Percentiles rank a stretch among this genome's conserved stretches.
phyloP scores from a whole-genome alignment of 2,797 vertebrate species.

The Alfaro cultratus region DNA sequence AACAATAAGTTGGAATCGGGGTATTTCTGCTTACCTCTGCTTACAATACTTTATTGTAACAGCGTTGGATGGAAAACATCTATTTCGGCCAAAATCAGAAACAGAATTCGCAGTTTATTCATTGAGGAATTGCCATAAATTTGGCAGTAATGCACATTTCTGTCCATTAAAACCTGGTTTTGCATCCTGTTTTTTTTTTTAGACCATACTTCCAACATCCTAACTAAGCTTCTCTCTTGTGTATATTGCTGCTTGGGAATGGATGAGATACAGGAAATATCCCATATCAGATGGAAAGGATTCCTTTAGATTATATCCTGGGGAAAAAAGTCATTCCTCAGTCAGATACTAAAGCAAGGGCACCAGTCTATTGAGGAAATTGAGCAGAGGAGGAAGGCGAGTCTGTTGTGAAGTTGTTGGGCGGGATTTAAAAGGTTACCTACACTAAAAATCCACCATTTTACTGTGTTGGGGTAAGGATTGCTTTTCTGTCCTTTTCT shows the following conservation, averaged over 20 bases:
- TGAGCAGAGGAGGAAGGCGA: slow-evolving; percentile 29
- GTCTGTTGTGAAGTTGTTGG: slow-evolving; percentile 12
- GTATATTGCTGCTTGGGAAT: slow-evolving; percentile 61
- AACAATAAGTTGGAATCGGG: background rate
- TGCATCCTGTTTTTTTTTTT: background rate
- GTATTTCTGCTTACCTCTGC: background rate
- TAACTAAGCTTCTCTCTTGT: slow-evolving; percentile 41
- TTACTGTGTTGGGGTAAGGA: background rate
- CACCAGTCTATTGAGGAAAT: slow-evolving; percentile 59
- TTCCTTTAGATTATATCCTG: slow-evolving; percentile 68
- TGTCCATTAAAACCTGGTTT: background rate
- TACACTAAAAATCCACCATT: slow-evolving; percentile 3
- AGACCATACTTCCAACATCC: slow-evolving; percentile 33
- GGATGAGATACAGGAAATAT: slow-evolving; percentile 71
- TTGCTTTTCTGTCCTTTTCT: background rate
- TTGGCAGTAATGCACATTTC: background rate
- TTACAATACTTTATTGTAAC: background rate
- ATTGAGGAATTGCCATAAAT: background rate
- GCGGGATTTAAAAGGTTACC: slow-evolving; percentile 23
- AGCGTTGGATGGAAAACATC: background rate
- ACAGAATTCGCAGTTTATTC: background rate
- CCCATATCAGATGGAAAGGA: slow-evolving; percentile 61
- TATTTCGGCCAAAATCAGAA: background rate
- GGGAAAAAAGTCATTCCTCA: slow-evolving; percentile 60
- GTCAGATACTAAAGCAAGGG: slow-evolving; percentile 31